Evolutionary conservation across 1,140 invertebrate genomes (phyloP).

Genomic region (Caenorhabditis brenneri): DNA sequence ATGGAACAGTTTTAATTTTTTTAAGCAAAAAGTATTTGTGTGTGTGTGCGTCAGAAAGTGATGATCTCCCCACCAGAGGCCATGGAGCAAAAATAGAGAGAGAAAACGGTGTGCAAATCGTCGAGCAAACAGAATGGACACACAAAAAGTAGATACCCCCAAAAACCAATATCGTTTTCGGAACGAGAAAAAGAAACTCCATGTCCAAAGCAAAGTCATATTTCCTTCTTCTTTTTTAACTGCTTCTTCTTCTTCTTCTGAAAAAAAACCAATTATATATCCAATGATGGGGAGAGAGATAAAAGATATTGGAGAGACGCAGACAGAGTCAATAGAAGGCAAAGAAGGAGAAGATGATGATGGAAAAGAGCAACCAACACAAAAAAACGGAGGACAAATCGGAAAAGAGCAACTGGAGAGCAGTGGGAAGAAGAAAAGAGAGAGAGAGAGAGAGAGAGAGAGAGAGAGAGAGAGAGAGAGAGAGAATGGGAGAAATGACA

Average conservation of each 20-base stretch:
- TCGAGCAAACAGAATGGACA: conserved; percentile 30
- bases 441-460: background rate
- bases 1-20: background rate
- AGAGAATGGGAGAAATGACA: background rate
- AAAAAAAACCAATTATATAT: conserved; percentile 26
- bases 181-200: background rate
- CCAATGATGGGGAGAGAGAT: background rate
- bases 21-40: background rate
- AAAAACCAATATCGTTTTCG: conserved; percentile 32
- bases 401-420: conserved; percentile 27
- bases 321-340: conserved; percentile 13
- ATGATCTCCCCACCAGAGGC: background rate
- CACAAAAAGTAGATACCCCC: background rate
- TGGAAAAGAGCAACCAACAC: too few species aligned
- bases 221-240: too few species aligned
- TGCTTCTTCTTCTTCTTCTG: too few species aligned
- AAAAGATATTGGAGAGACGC: conserved; percentile 9
- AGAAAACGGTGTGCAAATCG: conserved; percentile 38
- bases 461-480: background rate
- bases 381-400: conserved; percentile 28
- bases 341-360: background rate
- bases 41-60: background rate
- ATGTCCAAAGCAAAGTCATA: background rate
- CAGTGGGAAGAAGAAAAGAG: background rate
- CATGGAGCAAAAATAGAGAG: background rate